Evolutionary conservation across 2,113 vertebrate species (phyloP), one percentile per base, ranked within the genome.

Genomic region (Phyllostomus discolor): DNA sequence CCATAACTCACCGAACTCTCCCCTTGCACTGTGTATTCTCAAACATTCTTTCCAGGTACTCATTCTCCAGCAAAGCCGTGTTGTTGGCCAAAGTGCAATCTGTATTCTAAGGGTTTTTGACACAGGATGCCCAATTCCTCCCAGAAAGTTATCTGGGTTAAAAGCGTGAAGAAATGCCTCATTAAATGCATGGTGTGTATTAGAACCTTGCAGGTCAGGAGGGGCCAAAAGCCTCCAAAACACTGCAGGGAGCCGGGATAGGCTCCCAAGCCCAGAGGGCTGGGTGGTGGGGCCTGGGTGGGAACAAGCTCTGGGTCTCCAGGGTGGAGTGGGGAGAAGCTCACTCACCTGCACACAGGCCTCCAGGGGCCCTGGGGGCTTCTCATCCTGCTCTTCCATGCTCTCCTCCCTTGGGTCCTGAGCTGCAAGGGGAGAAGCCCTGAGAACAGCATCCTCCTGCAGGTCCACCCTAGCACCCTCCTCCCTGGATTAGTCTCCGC

Each of bases 341-440:
- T 57, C 50, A 93, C 97, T 96, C 43, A 97, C 97, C 94, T 92
- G 95, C 0, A 0, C 0, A 4, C 35, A 41, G 57, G 79, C 80
- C 83, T 75, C 78, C 12, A 38, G 70, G 57, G 97, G 22, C 12
- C 9, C 86, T 1, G 5, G 89, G 28, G 82, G 82, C 86, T 93
- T 96, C 28, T 94, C 91, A 19, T 93, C 96, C 64, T 0, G 73
- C 31, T 50, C 83, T 11, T 97, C 97, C 97, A 97, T 97, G 86
- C 59, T 94, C 54, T 79, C 72, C 50, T 93, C 62, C 75, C 28
- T 78, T 33, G 64, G 48, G 57, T 64, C 79, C 48, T 20, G 66
- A 38, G 62, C 79, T 93, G 80, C 83, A 91, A 95, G 41, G 83
- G 41, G 22, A 43, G n/a, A 80, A 31, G 57, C 10, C 35, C 78